phyloP scores from a whole-genome alignment of 2,113 vertebrate genomes.

The Myiozetetes cayanensis region DNA sequence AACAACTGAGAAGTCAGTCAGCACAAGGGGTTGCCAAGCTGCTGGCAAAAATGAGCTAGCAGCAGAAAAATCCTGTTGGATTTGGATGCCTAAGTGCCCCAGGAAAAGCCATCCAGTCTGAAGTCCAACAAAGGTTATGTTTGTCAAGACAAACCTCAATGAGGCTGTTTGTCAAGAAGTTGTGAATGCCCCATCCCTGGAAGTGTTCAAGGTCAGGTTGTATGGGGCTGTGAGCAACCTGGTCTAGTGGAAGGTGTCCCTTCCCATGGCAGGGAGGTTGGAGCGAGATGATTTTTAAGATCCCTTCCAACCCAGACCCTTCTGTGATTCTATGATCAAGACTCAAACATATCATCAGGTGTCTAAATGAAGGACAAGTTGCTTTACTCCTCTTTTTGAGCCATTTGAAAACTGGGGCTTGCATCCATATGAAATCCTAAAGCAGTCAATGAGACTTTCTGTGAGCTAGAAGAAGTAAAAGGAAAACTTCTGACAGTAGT shows the following conservation, averaged over 20 bases:
- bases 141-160: background rate
- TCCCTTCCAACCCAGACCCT: background rate
- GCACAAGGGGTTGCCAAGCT: background rate
- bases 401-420: background rate
- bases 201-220: background rate
- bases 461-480: background rate
- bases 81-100: background rate
- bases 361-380: background rate
- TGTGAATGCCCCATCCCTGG: background rate
- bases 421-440: background rate
- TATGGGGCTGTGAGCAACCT: background rate
- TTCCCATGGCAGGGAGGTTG: background rate
- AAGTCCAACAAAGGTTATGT: fast-evolving
- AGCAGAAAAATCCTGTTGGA: background rate
- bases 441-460: background rate
- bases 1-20: fast-evolving
- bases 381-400: fast-evolving
- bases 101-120: background rate
- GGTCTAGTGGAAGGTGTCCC: background rate
- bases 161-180: background rate
- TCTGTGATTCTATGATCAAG: background rate
- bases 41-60: background rate
- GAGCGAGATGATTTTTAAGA: background rate
- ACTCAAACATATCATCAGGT: background rate
- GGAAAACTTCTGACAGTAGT: background rate